Conservation (phyloP, 2,797 vertebrate genomes). For the Phyllotis vaccarum region DNA sequence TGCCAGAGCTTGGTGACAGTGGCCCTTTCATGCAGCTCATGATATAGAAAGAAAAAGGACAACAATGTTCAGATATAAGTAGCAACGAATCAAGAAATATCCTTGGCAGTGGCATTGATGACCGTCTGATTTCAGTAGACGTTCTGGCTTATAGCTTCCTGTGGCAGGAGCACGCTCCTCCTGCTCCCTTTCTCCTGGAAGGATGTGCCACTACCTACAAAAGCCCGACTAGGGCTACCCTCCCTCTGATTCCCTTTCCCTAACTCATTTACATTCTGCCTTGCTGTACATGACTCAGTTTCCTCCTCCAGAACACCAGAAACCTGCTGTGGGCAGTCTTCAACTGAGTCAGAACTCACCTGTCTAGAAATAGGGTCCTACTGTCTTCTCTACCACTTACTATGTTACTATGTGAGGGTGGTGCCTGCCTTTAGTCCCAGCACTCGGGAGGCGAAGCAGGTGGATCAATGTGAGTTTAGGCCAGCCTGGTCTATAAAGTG, state of each 20-base stretch:
- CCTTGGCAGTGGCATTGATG: neutral
- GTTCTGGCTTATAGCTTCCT: neutral
- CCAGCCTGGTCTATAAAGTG: no score
- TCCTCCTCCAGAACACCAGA: neutral
- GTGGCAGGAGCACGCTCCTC: neutral
- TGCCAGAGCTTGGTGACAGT: neutral
- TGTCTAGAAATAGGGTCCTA: neutral
- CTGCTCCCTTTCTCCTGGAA: neutral
- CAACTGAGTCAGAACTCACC: neutral
- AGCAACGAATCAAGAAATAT: neutral
- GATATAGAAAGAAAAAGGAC: neutral
- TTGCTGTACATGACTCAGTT: neutral
- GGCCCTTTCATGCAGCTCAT: neutral
- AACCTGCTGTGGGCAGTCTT: accelerated
- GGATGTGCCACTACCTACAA: neutral
- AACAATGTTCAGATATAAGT: neutral
- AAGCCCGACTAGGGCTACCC: neutral
- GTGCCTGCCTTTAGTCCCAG: no score
- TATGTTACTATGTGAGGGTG: neutral
- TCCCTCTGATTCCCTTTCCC: neutral
- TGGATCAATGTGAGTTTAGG: no score
- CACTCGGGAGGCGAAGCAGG: no score
- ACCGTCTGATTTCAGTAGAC: neutral
- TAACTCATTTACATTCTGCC: neutral
- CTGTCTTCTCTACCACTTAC: neutral